A percentile compares a stretch with the other conserved stretches of the same genome.
These are phyloP conservation scores for Gari tellinella DNA, from an alignment of 2,888 invertebrate genomes.

Conservation along the genomic window DNA sequence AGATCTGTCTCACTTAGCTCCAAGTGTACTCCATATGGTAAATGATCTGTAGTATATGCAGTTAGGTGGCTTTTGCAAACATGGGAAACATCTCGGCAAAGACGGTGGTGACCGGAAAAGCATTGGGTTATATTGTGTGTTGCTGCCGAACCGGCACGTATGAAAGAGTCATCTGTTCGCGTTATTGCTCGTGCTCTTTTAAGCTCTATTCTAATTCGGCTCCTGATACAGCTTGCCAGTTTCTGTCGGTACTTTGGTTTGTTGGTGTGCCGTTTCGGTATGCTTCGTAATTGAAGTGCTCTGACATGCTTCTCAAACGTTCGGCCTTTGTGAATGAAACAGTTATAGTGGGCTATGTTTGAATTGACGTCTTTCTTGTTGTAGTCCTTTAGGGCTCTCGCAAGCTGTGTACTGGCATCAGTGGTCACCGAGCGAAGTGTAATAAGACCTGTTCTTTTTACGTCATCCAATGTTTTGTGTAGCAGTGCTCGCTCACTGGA, in stretches of 20 bases:
- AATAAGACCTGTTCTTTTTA: neutral
- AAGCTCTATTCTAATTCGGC: constrained; percentile 2
- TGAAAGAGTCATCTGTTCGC: neutral
- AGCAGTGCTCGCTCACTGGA: too few species aligned
- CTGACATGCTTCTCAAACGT: too few species aligned
- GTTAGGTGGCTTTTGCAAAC: constrained; percentile 7
- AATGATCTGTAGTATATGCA: constrained; percentile 1
- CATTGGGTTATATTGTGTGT: neutral
- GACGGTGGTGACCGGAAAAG: neutral
- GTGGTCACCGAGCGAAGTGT: too few species aligned
- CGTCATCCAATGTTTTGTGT: too few species aligned
- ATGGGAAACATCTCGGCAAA: constrained; percentile 1
- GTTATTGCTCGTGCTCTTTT: neutral
- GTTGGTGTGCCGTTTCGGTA: too few species aligned
- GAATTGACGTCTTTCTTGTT: neutral
- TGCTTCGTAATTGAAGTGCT: too few species aligned
- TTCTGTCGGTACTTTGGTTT: too few species aligned
- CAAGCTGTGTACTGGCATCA: constrained; percentile 2
- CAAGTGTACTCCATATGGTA: too few species aligned
- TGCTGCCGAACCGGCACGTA: neutral
- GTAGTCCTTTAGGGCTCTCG: constrained; percentile 4
- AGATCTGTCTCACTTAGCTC: too few species aligned
- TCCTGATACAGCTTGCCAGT: neutral
- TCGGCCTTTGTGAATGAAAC: constrained; percentile 7
- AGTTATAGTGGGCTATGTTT: neutral